Base-by-base conservation (phyloP, 1,140 invertebrate genomes). In the Cherax quadricarinatus region DNA sequence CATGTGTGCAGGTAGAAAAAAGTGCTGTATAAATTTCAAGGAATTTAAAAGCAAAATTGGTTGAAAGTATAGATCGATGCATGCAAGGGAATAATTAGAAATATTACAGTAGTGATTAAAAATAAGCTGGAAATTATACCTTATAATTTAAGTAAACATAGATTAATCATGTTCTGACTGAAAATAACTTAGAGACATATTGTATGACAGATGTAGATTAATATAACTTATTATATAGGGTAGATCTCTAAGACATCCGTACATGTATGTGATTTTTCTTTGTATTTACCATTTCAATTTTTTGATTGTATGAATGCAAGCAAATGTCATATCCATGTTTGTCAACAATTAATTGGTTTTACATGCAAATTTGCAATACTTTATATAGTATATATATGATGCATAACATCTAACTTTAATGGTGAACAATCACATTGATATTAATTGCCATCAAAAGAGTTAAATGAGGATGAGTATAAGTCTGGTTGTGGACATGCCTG, bases 401-500 rank as follows among this genome's bases (percentile, higher is more conserved):
- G n/a, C n/a, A 30, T 30, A n/a, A n/a, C 5, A 0, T 75, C 70
- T 9, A 7, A 21, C 6, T 24, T 14, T 75, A 30, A 21, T 5
- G 24, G n/a, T 75, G 70, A 75, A 75, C 24, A 7, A 30, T 75
- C 12, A 75, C n/a, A 75, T 30, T 30, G 70, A 83, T 24, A 24
- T 57, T 83, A 14, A 10, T 12, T 83, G 49, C 18, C 81, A 57
- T 83, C 57, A 4, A 60, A 21, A 57, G 81, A 57, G 53, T 41
- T 41, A 41, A 41, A 41, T 60, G 57, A 10, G 57, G 9, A 16
- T 60, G 57, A 18, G 6, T n/a, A 30, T 75, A 30, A 30, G 70
- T 75, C 24, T 75, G 70, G n/a, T 75, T 75, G 70, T 75, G 70
- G 80, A 60, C n/a, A 60, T 83, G 30, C 51, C 81, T 60, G 81